Base-by-base conservation (phyloP, 2,113 vertebrate species). In the Columba janthina region DNA sequence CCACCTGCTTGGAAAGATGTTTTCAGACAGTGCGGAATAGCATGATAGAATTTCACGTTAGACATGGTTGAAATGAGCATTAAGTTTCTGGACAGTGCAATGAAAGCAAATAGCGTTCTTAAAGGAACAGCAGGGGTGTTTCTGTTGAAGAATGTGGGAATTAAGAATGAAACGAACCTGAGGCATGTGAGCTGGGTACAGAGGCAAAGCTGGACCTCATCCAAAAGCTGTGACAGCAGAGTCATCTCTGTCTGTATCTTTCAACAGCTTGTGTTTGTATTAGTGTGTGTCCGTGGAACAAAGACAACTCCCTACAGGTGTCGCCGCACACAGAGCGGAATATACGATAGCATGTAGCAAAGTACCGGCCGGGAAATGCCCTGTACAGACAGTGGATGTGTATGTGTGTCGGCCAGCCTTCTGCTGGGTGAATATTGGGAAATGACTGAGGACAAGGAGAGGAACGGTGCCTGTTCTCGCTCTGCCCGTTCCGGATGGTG, bases 231-330 rank as follows among this genome's bases (percentile, higher is more conserved):
- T 54, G 88, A n/a, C 54, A 82, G 56, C 80, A 46, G 40, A 62
- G 62, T 32, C 20, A 29, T 19, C 36, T 25, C 29, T 93, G 28
- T 34, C 28, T 48, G 73, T 53, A 10, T 90, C 53, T 94, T 78
- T 89, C 46, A 84, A 53, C 61, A 91, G 34, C 82, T 88, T 86
- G 72, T 62, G 31, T 92, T 91, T 82, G 25, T 80, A 13, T 42
- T 58, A 34, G 58, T n/a, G 51, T 89, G 93, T 82, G 61, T 81
- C 62, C 84, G 77, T 85, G 53, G 84, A 89, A 80, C 46, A 88
- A 77, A 90, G 90, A 60, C 53, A 29, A 7, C 54, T 88, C 22
- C 69, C 11, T 69, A 71, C 62, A 57, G 26, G 36, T 71, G 42
- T 7, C 51, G 11, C 42, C 77, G 69, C 40, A 61, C 74, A 19